A percentile compares a stretch with the other conserved stretches of the same genome.
Conservation (phyloP, 37 sponge, comb jelly and placozoan genomes). For the Chondrosia reniformis region DNA sequence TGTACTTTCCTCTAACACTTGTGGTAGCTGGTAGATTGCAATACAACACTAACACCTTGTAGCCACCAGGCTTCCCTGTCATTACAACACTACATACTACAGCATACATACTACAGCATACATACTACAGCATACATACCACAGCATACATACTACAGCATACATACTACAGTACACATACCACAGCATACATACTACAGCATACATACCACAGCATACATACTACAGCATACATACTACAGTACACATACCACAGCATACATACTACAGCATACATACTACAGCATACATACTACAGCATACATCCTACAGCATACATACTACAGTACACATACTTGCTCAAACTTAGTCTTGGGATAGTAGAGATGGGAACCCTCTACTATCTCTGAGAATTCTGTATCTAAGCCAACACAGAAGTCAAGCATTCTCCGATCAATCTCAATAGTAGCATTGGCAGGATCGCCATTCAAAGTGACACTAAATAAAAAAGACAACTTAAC, state of each 20-base stretch:
- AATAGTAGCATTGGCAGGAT: constrained; percentile 68
- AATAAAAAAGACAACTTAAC: too few relatives aligned
- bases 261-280: background rate
- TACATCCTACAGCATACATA: background rate
- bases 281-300: background rate
- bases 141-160: too few relatives aligned
- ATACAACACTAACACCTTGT: too few relatives aligned
- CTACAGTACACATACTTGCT: constrained; percentile 32
- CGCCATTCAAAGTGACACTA: constrained; percentile 62
- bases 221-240: background rate
- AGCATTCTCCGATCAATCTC: constrained; percentile 84
- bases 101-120: too few relatives aligned
- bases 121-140: too few relatives aligned
- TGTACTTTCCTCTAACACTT: too few relatives aligned
- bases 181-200: too few relatives aligned
- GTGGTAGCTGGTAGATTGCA: too few relatives aligned
- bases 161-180: too few relatives aligned
- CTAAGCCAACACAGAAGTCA: constrained; percentile 87
- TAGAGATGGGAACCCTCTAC: constrained; percentile 88
- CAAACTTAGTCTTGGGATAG: constrained; percentile 82
- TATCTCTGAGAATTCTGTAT: constrained; percentile 87
- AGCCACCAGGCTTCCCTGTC: too few relatives aligned
- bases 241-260: background rate
- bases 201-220: background rate
- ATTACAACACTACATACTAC: too few relatives aligned